A percentile compares a stretch with the other conserved stretches of the same genome.
These are phyloP conservation scores for Bergia puertoricense DNA, from an alignment of 92 coral and sea anemone species.

Conservation along the genomic window DNA sequence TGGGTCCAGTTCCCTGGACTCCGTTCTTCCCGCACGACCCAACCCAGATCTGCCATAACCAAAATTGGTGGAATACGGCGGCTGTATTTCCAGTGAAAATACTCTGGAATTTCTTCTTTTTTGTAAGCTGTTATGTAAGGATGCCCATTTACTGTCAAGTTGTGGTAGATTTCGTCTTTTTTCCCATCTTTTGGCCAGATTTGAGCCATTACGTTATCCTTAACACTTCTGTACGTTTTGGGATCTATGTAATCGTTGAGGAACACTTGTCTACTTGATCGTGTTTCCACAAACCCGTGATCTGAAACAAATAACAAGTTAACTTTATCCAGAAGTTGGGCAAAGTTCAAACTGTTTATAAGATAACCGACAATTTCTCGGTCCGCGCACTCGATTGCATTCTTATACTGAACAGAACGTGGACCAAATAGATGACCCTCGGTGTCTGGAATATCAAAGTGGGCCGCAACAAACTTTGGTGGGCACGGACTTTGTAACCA, in stretches of 20 bases:
- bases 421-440: constrained; percentile 78
- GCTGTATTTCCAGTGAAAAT: constrained; percentile 33
- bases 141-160: constrained; percentile 38
- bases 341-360: constrained; percentile 63
- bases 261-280: constrained; percentile 63
- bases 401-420: constrained; percentile 48
- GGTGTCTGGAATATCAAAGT: constrained; percentile 69
- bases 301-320: constrained; percentile 83
- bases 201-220: constrained; percentile 67
- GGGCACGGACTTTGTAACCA: constrained; percentile 75
- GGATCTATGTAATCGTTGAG: constrained; percentile 69
- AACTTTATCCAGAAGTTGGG: constrained; percentile 69
- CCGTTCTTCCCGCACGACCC: constrained; percentile 35
- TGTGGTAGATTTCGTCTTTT: constrained; percentile 32
- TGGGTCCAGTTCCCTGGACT: not conserved
- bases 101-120: constrained; percentile 51
- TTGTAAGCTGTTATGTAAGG: constrained; percentile 47
- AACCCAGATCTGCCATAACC: constrained; percentile 49
- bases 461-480: constrained; percentile 76
- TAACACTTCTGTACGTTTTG: constrained; percentile 50
- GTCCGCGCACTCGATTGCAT: constrained; percentile 71
- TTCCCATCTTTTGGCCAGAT: constrained; percentile 70
- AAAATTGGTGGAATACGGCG: constrained; percentile 54
- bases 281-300: constrained; percentile 86
- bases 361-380: constrained; percentile 85